These are phyloP conservation scores for Idaea biselata DNA, from an alignment of 2,888 invertebrate genomes.

Conservation along the genomic window DNA sequence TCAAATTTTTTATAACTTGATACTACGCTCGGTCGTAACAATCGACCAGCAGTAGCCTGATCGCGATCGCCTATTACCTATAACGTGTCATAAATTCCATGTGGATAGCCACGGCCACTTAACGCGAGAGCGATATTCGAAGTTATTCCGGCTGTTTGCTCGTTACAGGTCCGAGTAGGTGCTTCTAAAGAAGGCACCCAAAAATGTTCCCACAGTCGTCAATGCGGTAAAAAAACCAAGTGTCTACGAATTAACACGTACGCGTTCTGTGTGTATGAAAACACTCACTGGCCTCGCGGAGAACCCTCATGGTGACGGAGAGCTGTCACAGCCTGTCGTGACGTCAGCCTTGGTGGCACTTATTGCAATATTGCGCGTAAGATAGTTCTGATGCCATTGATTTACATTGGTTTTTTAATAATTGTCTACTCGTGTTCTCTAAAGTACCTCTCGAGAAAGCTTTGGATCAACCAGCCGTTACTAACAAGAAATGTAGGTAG, in stretches of 20 bases:
- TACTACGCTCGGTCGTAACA: slow-evolving; percentile 47
- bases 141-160: slow-evolving; percentile 74
- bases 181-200: slow-evolving; percentile 76
- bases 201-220: slow-evolving; percentile 79
- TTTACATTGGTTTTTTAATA: slow-evolving; percentile 71
- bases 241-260: slow-evolving; percentile 81
- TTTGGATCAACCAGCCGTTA: slow-evolving; percentile 48
- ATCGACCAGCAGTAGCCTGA: slow-evolving; percentile 50
- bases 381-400: slow-evolving; percentile 69
- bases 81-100: slow-evolving; percentile 66
- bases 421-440: slow-evolving; percentile 39
- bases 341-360: slow-evolving; percentile 49
- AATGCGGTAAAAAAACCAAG: slow-evolving; percentile 75
- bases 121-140: slow-evolving; percentile 70
- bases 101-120: slow-evolving; percentile 59
- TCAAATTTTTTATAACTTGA: slow-evolving; percentile 74
- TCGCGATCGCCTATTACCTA: slow-evolving; percentile 58
- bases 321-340: slow-evolving; percentile 53
- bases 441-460: slow-evolving; percentile 45
- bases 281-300: slow-evolving; percentile 70
- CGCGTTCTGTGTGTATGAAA: slow-evolving; percentile 75
- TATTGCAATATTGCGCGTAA: slow-evolving; percentile 55
- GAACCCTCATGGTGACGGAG: slow-evolving; percentile 74
- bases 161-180: slow-evolving; percentile 70
- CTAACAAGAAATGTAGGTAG: slow-evolving; percentile 40